phyloP scores from a whole-genome alignment of 2,888 invertebrate species.

The Diogma glabrata region DNA sequence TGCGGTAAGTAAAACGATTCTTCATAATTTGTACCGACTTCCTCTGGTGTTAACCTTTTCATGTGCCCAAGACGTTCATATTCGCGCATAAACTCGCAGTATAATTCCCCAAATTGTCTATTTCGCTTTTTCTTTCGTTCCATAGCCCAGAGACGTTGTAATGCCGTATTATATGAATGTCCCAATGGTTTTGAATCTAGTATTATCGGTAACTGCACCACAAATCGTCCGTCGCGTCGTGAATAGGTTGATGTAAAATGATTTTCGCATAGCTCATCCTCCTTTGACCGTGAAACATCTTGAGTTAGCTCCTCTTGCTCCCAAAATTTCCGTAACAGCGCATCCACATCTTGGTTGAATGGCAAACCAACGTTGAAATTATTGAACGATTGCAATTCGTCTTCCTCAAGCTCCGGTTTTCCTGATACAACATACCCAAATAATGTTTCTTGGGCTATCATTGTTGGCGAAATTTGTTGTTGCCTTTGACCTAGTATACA shows the following conservation, averaged over 20 bases:
- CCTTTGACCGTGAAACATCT: neutral
- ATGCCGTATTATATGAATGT: neutral
- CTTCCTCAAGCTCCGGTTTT: too few species aligned
- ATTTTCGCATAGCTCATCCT: neutral
- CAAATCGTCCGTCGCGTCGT: neutral
- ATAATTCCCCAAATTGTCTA: constrained; percentile 3
- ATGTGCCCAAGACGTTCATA: constrained; percentile 23
- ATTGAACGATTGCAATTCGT: too few species aligned
- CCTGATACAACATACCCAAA: too few species aligned
- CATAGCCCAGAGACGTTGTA: neutral
- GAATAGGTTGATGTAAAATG: neutral
- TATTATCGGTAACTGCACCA: neutral
- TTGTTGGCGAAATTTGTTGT: too few species aligned
- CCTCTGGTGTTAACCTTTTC: constrained; percentile 7
- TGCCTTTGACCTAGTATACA: too few species aligned
- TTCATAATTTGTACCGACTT: constrained; percentile 9
- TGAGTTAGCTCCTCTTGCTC: constrained; percentile 1
- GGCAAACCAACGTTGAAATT: too few species aligned
- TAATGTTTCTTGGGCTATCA: too few species aligned
- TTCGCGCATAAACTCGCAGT: constrained; percentile 18
- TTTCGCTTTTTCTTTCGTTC: constrained; percentile 7
- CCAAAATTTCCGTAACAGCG: constrained; percentile 10
- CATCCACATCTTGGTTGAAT: too few species aligned
- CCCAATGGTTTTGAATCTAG: neutral
- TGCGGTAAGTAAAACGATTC: constrained; percentile 1